Evolutionary conservation across 1,140 invertebrate species (phyloP), one percentile per base, ranked within the genome.

Genomic region (Trinorchestia longiramus): DNA sequence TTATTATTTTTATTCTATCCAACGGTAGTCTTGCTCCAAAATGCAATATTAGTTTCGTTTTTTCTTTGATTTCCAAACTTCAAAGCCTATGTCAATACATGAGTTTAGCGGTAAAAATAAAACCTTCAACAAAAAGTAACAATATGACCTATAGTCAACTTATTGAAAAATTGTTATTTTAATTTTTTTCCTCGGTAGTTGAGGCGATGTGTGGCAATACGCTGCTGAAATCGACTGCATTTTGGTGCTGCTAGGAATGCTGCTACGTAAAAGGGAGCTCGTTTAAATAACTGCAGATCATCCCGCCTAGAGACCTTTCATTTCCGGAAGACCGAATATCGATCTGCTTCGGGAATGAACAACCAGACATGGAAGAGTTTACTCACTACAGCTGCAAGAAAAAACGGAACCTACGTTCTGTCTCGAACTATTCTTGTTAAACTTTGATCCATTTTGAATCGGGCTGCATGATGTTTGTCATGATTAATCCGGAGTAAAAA

Each of bases 281-380:
- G 44, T 47, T 94, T 45, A 94, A 94, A 40, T 44, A 94, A 94
- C 43, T 45, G 92, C 92, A 45, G 43, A 94, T 94, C 43, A 94
- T 94, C 92, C 92, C 43, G 40, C 43, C 43, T 8, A 94, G 92
- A 94, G 92, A 94, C 92, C 44, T 94, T 94, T 44, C 36, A 94
- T 94, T 94, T 94, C 92, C 92, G 92, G 92, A 94, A 94, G 92
- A 47, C 92, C 92, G 92, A 94, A 94, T 94, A 94, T 94, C 92
- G 92, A 94, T 45, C 92, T 0, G 8, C 92, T 44, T 94, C 92
- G 92, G 92, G 47, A 47, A 94, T 94, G 92, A 94, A 94, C 92
- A 45, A 28, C 41, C 8, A 23, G 11, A 43, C 92, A 94, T 77
- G 62, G 1, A 3, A 19, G 62, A 77, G 36, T 77, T 3, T 77